Conservation (phyloP, 2,888 invertebrate species). For the Eupelmus urozonus region DNA sequence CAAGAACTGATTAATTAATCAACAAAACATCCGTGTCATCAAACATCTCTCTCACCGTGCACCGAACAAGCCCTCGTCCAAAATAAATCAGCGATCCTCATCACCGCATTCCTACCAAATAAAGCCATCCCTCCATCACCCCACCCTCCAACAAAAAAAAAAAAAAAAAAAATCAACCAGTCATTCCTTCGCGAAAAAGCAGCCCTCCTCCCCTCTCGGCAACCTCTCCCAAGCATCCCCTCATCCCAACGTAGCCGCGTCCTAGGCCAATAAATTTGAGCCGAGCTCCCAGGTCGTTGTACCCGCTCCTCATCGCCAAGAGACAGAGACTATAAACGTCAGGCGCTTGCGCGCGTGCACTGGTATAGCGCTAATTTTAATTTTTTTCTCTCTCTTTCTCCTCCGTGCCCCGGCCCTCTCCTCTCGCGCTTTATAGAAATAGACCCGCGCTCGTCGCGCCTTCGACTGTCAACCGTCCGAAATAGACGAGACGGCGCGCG, state of each 20-base stretch:
- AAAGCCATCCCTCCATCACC: too few species aligned
- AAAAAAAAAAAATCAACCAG: too few species aligned
- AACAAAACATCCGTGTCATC: too few species aligned
- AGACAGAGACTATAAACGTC: conserved; percentile 27
- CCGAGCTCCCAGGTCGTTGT: conserved; percentile 53
- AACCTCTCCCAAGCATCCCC: conserved; percentile 40
- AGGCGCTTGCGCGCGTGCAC: too few species aligned
- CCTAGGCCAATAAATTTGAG: conserved; percentile 61
- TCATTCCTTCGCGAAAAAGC: too few species aligned
- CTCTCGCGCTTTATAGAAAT: conserved; percentile 21
- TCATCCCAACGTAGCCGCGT: not conserved
- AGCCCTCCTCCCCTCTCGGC: too few species aligned
- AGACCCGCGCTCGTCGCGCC: conserved; percentile 2
- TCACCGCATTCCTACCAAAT: too few species aligned
- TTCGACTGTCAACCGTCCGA: conserved; percentile 31
- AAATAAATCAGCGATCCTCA: too few species aligned
- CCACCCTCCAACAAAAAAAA: too few species aligned
- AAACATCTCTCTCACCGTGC: too few species aligned
- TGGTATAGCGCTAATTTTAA: conserved; percentile 54
- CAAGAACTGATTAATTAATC: too few species aligned
- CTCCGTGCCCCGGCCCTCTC: not conserved
- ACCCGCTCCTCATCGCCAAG: conserved; percentile 24
- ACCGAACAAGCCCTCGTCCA: too few species aligned
- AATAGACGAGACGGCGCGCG: conserved; percentile 6
- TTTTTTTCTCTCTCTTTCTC: conserved; percentile 45